phyloP scores from a whole-genome alignment of 2,113 vertebrate genomes.

The Raja brachyura region DNA sequence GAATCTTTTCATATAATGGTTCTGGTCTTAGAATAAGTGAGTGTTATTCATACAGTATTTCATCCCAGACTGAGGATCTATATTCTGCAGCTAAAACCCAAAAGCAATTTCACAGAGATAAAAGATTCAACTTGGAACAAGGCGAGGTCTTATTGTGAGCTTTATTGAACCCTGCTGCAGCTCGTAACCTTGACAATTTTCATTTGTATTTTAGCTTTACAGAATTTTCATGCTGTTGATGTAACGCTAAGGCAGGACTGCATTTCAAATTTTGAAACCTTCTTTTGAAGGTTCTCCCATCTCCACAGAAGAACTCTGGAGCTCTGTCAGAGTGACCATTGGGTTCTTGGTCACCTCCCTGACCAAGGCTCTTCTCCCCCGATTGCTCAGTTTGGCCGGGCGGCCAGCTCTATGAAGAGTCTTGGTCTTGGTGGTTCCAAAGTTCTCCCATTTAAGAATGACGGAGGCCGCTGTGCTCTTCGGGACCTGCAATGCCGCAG shows the following conservation, averaged over 20 bases:
- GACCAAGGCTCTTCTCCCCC: too few species aligned
- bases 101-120: not conserved
- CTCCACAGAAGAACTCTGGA: too few species aligned
- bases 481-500: too few species aligned
- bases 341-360: too few species aligned
- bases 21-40: not conserved
- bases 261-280: not conserved
- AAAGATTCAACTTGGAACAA: not conserved
- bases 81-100: not conserved
- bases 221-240: not conserved
- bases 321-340: too few species aligned
- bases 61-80: not conserved
- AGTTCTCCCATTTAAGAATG: too few species aligned
- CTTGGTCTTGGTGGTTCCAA: too few species aligned
- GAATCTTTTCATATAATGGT: not conserved
- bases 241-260: not conserved
- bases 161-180: not conserved
- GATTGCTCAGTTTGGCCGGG: too few species aligned
- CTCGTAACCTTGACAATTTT: conserved; percentile 9
- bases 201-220: not conserved
- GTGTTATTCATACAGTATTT: not conserved
- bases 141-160: not conserved
- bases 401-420: too few species aligned
- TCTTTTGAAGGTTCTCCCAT: not conserved
- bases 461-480: too few species aligned